Evolutionary conservation across 2,888 invertebrate genomes (phyloP), one percentile per base, ranked within the genome.

Genomic region (Asteroscopus sphinx): DNA sequence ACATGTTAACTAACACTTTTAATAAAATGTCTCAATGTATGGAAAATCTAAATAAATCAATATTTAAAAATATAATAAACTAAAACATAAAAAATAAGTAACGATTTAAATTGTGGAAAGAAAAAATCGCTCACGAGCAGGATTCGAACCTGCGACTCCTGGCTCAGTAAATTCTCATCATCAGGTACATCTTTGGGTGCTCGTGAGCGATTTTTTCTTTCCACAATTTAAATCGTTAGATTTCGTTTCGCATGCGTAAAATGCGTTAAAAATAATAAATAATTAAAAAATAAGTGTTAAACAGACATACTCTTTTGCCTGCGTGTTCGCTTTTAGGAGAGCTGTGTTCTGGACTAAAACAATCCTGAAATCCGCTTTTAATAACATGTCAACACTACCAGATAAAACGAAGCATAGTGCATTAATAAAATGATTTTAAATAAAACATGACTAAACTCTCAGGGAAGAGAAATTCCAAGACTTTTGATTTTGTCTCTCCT

Each of bases 261-360:
- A n/a, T n/a, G n/a, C n/a, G n/a, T n/a, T n/a, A n/a, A n/a, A n/a
- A n/a, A n/a, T n/a, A n/a, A n/a, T n/a, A n/a, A n/a, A n/a, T n/a
- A n/a, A n/a, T n/a, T 59, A 47, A 54, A 39, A 52, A 35, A 7
- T 36, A 40, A 55, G n/a, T 26, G 39, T 39, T 36, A 51, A 56
- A 54, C 32, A 47, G 16, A 37, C 25, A 37, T 55, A 45, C 42
- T 16, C 36, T 48, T 59, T 42, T 52, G 68, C 54, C 53, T 61
- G 58, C 51, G 49, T 65, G 60, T 73, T 37, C 33, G 76, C 76
- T 76, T 73, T 45, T 68, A 73, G 53, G 42, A 49, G 37, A 61
- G 69, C 62, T 57, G 45, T 57, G 40, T 64, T 45, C 35, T 61
- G 16, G 41, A 61, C 56, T 57, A 53, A 64, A 56, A 59, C 40